Evolutionary conservation across 2,888 invertebrate species (phyloP).

Genomic region (Gymnoscelis rufifasciata): DNA sequence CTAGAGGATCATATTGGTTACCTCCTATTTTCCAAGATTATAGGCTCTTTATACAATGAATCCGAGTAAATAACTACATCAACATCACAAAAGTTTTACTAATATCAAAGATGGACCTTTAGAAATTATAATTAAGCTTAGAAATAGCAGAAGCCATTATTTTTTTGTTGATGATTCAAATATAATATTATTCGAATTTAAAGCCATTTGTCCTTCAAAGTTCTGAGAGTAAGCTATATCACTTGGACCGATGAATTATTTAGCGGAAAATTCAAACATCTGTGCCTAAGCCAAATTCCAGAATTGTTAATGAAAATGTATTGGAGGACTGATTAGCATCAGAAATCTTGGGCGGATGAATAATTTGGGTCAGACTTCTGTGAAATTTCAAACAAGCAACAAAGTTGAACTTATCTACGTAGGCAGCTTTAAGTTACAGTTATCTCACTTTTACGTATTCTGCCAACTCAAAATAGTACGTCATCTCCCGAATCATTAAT

Average conservation of each 20-base stretch:
- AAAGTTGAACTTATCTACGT: not conserved
- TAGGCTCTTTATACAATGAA: too few relatives aligned
- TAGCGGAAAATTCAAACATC: constrained; percentile 15
- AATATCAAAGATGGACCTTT: too few relatives aligned
- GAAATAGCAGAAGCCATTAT: too few relatives aligned
- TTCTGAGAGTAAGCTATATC: not conserved
- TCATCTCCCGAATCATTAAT: too few relatives aligned
- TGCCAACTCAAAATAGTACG: not conserved
- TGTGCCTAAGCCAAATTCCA: constrained; percentile 5
- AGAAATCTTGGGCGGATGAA: constrained; percentile 6
- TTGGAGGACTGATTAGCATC: constrained; percentile 11
- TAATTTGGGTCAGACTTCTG: constrained; percentile 1
- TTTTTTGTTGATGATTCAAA: too few relatives aligned
- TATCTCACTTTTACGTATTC: not conserved
- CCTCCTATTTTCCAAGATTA: too few relatives aligned
- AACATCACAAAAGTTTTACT: too few relatives aligned
- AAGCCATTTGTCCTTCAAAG: not conserved
- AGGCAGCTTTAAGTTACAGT: not conserved
- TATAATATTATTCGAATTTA: not conserved
- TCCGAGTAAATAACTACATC: too few relatives aligned
- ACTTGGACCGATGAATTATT: constrained; percentile 12
- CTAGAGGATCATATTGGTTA: too few relatives aligned
- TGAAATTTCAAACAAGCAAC: not conserved
- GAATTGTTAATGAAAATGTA: constrained; percentile 12
- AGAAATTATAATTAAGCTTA: too few relatives aligned